Evolutionary conservation across 2,797 vertebrate genomes (phyloP), one percentile per base, ranked within the genome.

Genomic region (Aeoliscus strigatus): DNA sequence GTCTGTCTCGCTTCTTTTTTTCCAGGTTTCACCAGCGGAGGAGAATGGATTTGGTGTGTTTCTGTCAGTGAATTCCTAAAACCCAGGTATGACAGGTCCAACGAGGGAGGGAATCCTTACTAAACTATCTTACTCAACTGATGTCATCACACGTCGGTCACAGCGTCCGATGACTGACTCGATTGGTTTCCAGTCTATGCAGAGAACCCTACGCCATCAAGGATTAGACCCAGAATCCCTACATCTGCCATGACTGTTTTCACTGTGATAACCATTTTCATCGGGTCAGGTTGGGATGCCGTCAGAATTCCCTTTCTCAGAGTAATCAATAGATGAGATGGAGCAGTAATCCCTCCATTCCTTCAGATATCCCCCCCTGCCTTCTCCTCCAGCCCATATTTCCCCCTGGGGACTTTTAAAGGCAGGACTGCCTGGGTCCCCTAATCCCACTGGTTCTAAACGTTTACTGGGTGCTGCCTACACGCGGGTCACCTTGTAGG

Each of bases 401-500:
- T 72, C 37, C 48, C 72, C 70, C 41, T 2, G 29, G 70, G 66
- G 73, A 74, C 67, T 69, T 51, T 33, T 45, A 27, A 46, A 55
- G 36, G 51, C 43, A 43, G 44, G 27, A 66, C 43, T 45, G 47
- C 51, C 45, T 27, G 33, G 29, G 43, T 58, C 65, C 48, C 59
- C 29, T 80, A 79, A 79, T 84, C 61, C 69, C 41, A 43, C 26
- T 43, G 61, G 59, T 55, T 73, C 44, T 45, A 52, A 76, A 75
- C 48, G 51, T 55, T 68, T 60, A 53, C 39, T 75, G 39, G 70
- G 53, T 69, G 62, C 55, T 51, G 60, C 57, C 48, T 65, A 77
- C 73, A 72, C 14, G 3, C 41, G 59, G 76, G 77, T 83, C 77
- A 79, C 70, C 77, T 79, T 85, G 74, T 83, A 66, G 54, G 53